These are phyloP conservation scores for Homarus gammarus DNA, from an alignment of 2,888 invertebrate genomes.

Conservation along the genomic window DNA sequence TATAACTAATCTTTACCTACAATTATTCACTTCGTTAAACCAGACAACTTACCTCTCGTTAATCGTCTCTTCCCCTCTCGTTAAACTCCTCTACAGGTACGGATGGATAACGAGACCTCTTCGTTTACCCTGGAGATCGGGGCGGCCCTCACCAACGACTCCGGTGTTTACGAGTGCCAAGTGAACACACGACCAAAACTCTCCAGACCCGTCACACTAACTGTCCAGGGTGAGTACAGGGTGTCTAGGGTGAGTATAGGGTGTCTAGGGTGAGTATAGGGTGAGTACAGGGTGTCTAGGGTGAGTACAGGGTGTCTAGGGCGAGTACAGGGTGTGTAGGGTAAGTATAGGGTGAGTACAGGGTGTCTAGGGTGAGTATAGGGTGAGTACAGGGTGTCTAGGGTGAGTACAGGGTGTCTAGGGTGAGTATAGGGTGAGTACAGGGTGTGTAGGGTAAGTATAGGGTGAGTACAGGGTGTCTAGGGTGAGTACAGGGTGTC, in stretches of 20 bases:
- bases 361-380: too few species aligned
- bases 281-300: not conserved
- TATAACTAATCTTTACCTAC: too few species aligned
- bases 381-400: too few species aligned
- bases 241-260: too few species aligned
- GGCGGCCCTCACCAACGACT: constrained; percentile 52
- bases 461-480: too few species aligned
- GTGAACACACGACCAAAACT: constrained; percentile 74
- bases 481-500: too few species aligned
- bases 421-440: too few species aligned
- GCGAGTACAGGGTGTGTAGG: not conserved
- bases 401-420: too few species aligned
- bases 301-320: not conserved
- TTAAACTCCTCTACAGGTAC: constrained; percentile 44
- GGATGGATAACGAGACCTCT: constrained; percentile 58
- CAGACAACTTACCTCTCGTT: too few species aligned
- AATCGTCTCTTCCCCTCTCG: not conserved
- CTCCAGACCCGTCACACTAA: constrained; percentile 69
- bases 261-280: not conserved
- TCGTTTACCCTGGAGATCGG: constrained; percentile 58
- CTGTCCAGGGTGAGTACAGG: constrained; percentile 60
- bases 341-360: not conserved
- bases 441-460: not conserved
- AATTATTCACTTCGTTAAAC: too few species aligned
- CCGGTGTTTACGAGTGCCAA: constrained; percentile 73